Conservation (phyloP, 2,797 vertebrate genomes). For the Protonibea diacanthus region DNA sequence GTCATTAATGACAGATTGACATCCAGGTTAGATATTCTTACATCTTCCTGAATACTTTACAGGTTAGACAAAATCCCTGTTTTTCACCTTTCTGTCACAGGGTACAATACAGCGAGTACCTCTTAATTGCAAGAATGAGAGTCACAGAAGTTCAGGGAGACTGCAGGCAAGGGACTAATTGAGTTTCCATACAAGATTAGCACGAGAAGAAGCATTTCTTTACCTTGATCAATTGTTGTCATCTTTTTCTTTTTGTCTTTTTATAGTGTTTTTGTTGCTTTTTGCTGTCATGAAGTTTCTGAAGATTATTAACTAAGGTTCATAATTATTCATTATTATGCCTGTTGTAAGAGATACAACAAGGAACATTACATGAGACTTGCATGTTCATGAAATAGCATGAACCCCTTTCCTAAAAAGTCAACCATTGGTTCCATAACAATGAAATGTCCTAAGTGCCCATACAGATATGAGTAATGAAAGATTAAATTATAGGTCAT, state of each 20-base stretch:
- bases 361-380: not conserved
- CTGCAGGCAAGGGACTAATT: conserved; percentile 13
- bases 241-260: not conserved
- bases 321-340: too few relatives aligned
- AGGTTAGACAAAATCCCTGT: not conserved
- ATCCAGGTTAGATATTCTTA: not conserved
- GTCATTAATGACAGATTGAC: not conserved
- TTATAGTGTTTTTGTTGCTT: not conserved
- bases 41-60: conserved; percentile 10
- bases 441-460: not conserved
- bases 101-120: not conserved
- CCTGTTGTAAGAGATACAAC: not conserved
- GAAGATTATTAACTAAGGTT: not conserved
- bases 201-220: conserved; percentile 16
- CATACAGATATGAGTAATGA: not conserved
- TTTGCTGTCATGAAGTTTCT: not conserved
- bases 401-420: not conserved
- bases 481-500: not conserved
- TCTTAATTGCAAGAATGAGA: conserved; percentile 11
- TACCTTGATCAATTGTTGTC: conserved; percentile 21
- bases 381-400: not conserved
- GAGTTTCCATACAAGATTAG: conserved; percentile 18
- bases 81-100: not conserved
- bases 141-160: not conserved
- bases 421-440: not conserved